Evolutionary conservation across 2,113 vertebrate genomes (phyloP), one percentile per base, ranked within the genome.

Genomic region (Mirounga angustirostris): DNA sequence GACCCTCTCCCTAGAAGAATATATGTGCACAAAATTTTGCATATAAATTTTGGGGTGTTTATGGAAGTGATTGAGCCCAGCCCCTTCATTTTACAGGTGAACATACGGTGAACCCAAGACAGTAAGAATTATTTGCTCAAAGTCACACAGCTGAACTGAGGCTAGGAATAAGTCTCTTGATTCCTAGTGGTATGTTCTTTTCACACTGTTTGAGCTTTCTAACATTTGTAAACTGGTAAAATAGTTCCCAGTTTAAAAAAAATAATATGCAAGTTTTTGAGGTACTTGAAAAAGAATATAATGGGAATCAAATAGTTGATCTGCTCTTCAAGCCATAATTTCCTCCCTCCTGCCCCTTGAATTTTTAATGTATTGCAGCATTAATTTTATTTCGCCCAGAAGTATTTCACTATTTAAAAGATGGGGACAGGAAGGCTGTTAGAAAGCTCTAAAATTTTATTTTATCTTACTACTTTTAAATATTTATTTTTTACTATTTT

Each of bases 61-160:
- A 30, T 80, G 59, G 91, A 93, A 85, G 33, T 93, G 33, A 40
- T 85, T 19, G 43, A 94, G 67, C 30, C 30, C 28, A 95, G 56
- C 80, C 50, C 92, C 84, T 94, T 97, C 90, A 63, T 96, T 96
- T 98, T 92, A 94, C 76, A 96, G 78, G 89, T 95, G 88, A 94
- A 69, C 81, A 65, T 91, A 85, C 56, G 91, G 52, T 93, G 74
- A 84, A 56, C 65, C 56, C 71, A 16, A 59, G 78, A 95, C 19
- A 94, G 22, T 84, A 89, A 95, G 89, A 96, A 65, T 97, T 89
- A 87, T 59, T 96, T 91, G 85, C 58, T 90, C 59, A 91, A 40
- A 96, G 79, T 93, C 83, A 93, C 80, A 83, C 61, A 97, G 40
- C 85, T 94, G 81, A 93, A 65, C n/a, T 93, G 71, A 96, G 92